phyloP scores from a whole-genome alignment of 2,888 invertebrate species.

The Asteroscopus sphinx region DNA sequence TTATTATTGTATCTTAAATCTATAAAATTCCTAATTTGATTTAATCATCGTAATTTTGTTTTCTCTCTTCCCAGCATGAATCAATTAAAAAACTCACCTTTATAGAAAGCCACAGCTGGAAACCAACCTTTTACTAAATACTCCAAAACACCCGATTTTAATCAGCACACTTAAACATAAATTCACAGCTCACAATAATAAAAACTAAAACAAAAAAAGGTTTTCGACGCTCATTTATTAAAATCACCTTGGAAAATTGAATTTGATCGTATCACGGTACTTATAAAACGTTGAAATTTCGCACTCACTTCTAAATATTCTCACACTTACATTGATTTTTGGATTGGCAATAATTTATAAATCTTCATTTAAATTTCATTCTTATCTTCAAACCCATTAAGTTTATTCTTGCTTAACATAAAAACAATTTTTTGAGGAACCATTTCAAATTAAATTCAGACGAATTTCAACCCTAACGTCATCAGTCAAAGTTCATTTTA shows the following conservation, averaged over 20 bases:
- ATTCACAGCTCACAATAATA: slow-evolving; percentile 38
- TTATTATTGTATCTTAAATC: no score
- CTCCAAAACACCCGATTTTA: slow-evolving; percentile 21
- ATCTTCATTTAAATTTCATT: slow-evolving; percentile 14
- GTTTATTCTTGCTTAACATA: slow-evolving; percentile 1
- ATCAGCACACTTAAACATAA: slow-evolving; percentile 14
- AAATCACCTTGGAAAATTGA: slow-evolving; percentile 53
- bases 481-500: background rate
- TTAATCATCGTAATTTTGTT: background rate
- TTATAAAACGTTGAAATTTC: slow-evolving; percentile 36
- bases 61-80: background rate
- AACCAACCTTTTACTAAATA: slow-evolving; percentile 1
- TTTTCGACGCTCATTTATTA: slow-evolving; percentile 23
- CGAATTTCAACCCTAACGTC: background rate
- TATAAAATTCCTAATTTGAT: no score
- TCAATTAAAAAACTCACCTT: background rate
- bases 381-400: background rate
- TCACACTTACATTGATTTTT: slow-evolving; percentile 41
- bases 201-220: slow-evolving; percentile 18
- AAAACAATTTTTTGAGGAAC: slow-evolving; percentile 1
- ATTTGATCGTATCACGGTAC: slow-evolving; percentile 33
- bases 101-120: slow-evolving; percentile 1
- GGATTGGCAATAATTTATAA: slow-evolving; percentile 1
- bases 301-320: slow-evolving; percentile 52
- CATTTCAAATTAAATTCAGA: background rate